phyloP scores from a whole-genome alignment of 2,797 vertebrate genomes.

The Leptatherina wallacei region DNA sequence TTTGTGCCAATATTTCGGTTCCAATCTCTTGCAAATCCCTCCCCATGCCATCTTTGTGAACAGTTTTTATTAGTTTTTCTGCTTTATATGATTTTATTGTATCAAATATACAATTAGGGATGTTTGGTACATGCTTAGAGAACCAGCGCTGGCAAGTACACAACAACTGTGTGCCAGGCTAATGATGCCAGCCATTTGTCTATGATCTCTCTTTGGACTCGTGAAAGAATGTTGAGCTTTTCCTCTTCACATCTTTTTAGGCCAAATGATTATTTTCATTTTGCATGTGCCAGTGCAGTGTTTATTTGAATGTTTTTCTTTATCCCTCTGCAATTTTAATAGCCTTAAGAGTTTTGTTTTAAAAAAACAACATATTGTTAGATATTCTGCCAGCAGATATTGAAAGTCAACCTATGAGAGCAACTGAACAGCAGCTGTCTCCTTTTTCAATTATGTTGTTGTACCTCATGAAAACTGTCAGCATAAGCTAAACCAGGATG shows the following conservation, averaged over 20 bases:
- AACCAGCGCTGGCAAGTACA: constrained; percentile 42
- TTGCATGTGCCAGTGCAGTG: constrained; percentile 21
- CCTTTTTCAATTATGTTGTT: neutral
- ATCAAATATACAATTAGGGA: constrained; percentile 59
- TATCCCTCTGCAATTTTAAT: constrained; percentile 4
- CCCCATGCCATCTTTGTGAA: constrained; percentile 25
- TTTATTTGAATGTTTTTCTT: constrained; percentile 20
- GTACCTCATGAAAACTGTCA: neutral
- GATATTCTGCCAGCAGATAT: neutral
- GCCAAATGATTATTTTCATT: constrained; percentile 43
- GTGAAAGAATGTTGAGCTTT: constrained; percentile 47
- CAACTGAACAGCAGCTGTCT: neutral
- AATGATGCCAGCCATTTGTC: constrained; percentile 52
- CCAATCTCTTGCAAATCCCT: constrained; percentile 38
- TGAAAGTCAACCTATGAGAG: neutral
- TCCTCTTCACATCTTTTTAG: constrained; percentile 19
- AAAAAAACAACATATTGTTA: neutral
- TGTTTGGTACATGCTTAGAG: constrained; percentile 39
- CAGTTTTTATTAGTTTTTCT: constrained; percentile 37
- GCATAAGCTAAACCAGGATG: neutral
- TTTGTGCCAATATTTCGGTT: constrained; percentile 25
- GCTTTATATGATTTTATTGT: constrained; percentile 45
- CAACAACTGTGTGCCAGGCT: constrained; percentile 26
- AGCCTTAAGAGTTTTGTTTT: constrained; percentile 18
- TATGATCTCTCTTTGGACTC: constrained; percentile 45